These are phyloP conservation scores for Eremobia ochroleuca DNA, from an alignment of 2,888 invertebrate genomes.

Conservation along the genomic window DNA sequence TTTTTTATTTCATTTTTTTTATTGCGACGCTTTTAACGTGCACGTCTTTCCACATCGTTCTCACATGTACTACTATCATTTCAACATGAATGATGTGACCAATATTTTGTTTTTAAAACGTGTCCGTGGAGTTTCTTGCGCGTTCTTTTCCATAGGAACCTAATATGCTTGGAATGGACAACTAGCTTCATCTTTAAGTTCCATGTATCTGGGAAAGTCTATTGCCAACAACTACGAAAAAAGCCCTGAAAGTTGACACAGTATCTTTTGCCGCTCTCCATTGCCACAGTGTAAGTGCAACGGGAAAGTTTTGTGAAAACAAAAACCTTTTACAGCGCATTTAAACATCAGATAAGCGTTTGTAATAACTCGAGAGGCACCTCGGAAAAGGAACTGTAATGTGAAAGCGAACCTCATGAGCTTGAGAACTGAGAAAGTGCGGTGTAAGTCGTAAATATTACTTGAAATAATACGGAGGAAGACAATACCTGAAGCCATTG, in stretches of 20 bases:
- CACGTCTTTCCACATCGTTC: no score
- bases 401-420: constrained; percentile 56
- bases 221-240: neutral
- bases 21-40: no score
- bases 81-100: no score
- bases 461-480: constrained; percentile 21
- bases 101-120: no score
- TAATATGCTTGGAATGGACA: no score
- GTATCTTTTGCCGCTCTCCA: neutral
- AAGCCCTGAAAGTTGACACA: neutral
- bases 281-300: neutral
- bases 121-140: no score
- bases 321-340: constrained; percentile 31
- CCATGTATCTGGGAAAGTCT: neutral
- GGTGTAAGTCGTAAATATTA: constrained; percentile 25
- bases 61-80: no score
- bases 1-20: no score
- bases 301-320: constrained; percentile 29
- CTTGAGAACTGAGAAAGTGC: constrained; percentile 53
- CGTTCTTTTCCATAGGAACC: no score
- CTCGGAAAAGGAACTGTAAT: constrained; percentile 52
- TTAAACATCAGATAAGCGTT: constrained; percentile 44
- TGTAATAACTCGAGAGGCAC: constrained; percentile 27
- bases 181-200: no score
- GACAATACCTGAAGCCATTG: constrained; percentile 31